Base-by-base conservation (phyloP, 2,113 vertebrate genomes). In the Dipodomys ordii region DNA sequence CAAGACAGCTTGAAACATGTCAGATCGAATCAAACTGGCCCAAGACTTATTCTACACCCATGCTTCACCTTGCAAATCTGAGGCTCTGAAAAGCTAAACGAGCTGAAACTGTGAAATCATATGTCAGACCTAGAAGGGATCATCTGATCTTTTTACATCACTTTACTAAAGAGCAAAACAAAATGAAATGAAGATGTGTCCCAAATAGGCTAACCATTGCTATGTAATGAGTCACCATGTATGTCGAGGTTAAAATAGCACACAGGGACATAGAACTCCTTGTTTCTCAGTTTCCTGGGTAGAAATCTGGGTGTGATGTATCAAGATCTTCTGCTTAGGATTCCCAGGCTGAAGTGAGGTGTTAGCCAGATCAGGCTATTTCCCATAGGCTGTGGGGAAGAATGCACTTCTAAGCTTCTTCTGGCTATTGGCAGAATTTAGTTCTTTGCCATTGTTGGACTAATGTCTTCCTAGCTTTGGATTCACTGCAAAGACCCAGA, bases 91-190 rank as follows among this genome's bases (percentile, higher is more conserved):
- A 65, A 6, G 11, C 30, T 44, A 71, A 76, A 39, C 23, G 35
- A 79, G 30, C 30, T 67, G 62, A 71, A 62, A 84, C 69, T 76
- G 49, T 49, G 35, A 78, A 87, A 65, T 57, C 30, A 23, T 15
- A 39, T 85, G 11, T n/a, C 30, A 13, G 67, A 10, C 30, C 44
- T 91, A 13, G 57, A 93, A 84, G 64, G 19, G 57, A 64, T 57
- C 4, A 44, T 65, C 64, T 64, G 25, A 65, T 73, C 25, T 15
- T 15, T 44, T 80, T 0, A 6, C 27, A 12, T 76, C 84, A 44
- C 84, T 87, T 94, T 83, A 92, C 78, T 74, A 83, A 78, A 65
- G 16, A 67, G 18, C 80, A 49, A 76, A 92, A 65, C 20, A 44
- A 73, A 32, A 64, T 11, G 39, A 16, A 85, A 9, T 67, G 25